These are phyloP conservation scores for Epizoanthus ramosus DNA, from an alignment of 92 coral and sea anemone species.

Conservation along the genomic window DNA sequence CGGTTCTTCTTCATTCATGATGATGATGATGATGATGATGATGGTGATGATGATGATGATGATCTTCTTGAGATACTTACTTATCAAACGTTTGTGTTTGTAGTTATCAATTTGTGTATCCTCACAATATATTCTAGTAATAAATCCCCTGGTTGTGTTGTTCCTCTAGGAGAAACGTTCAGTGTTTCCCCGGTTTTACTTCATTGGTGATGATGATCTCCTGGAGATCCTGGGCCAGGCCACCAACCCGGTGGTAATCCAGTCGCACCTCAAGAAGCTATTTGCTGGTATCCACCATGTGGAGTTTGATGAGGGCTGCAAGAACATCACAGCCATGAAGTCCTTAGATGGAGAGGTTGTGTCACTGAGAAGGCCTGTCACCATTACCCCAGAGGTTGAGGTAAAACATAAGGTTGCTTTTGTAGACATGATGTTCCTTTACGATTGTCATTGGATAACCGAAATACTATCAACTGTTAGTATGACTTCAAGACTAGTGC, in stretches of 20 bases:
- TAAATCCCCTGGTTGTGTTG: not conserved
- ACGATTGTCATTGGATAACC: too few species aligned
- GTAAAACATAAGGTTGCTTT: slow-evolving; percentile 42
- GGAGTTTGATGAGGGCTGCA: slow-evolving; percentile 90
- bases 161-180: slow-evolving; percentile 88
- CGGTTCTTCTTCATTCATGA: too few species aligned
- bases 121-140: too few species aligned
- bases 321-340: slow-evolving; percentile 92
- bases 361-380: slow-evolving; percentile 83
- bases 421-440: too few species aligned
- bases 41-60: too few species aligned
- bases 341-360: slow-evolving; percentile 95
- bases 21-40: too few species aligned
- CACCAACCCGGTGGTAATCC: slow-evolving; percentile 93
- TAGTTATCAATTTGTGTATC: too few species aligned
- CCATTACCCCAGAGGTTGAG: slow-evolving; percentile 97
- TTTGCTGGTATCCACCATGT: slow-evolving; percentile 98
- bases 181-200: slow-evolving; percentile 93
- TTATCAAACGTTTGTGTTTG: not conserved
- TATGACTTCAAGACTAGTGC: too few species aligned
- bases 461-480: too few species aligned
- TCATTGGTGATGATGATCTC: slow-evolving; percentile 93
- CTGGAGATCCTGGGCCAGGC: slow-evolving; percentile 98
- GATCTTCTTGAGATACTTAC: too few species aligned
- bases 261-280: slow-evolving; percentile 94